Evolutionary conservation across 2,888 invertebrate species (phyloP).

Genomic region (Caenorhabditis sp.): DNA sequence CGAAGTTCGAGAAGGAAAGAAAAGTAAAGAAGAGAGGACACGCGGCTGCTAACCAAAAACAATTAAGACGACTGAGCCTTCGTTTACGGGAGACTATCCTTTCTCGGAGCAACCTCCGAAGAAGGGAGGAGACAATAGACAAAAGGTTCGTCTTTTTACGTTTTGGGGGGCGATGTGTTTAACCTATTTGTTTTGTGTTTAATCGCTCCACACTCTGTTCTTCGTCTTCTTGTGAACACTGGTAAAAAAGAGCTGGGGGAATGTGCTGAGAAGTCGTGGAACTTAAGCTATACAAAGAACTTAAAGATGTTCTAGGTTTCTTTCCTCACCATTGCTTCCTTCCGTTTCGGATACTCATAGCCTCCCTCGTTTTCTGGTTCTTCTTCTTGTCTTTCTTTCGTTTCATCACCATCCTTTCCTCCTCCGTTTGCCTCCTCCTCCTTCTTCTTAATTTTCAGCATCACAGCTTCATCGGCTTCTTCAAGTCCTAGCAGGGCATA

Average conservation of each 20-base stretch:
- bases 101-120: neutral
- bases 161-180: conserved; percentile 32
- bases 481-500: conserved; percentile 51
- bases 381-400: neutral
- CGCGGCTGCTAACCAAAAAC: conserved; percentile 28
- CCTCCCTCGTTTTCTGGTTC: conserved; percentile 20
- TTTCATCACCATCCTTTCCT: neutral
- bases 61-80: conserved; percentile 32
- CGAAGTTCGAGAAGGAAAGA: conserved; percentile 1
- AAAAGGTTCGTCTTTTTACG: conserved; percentile 26
- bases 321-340: conserved; percentile 12
- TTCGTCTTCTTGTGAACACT: conserved; percentile 13
- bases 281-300: too few species aligned
- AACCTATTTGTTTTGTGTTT: conserved; percentile 60
- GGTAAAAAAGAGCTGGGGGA: conserved; percentile 7
- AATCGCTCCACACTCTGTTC: conserved; percentile 30
- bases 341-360: conserved; percentile 18
- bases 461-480: conserved; percentile 10
- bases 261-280: too few species aligned
- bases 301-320: too few species aligned
- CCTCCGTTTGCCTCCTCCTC: too few species aligned
- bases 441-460: too few species aligned
- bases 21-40: neutral
- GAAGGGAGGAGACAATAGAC: conserved; percentile 43
- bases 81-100: neutral